These are phyloP conservation scores for Papilio polytes DNA, from an alignment of 1,140 invertebrate genomes.

Conservation along the genomic window DNA sequence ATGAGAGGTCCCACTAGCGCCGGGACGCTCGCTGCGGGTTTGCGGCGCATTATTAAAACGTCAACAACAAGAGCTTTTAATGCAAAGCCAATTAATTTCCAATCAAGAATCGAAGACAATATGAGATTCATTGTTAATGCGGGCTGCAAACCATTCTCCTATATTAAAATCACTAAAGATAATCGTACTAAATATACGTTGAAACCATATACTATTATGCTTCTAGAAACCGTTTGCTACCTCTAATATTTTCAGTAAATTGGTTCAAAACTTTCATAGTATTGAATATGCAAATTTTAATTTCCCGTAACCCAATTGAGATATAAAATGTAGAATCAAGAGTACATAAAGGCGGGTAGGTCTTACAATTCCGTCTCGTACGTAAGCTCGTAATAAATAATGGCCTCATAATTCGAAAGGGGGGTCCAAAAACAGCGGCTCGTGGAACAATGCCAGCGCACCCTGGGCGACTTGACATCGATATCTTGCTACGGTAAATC, in stretches of 20 bases:
- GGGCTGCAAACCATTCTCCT: not conserved
- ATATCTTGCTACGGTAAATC: not conserved
- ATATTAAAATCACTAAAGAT: too few relatives aligned
- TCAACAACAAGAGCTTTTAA: not conserved
- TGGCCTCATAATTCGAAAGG: slow-evolving; percentile 24
- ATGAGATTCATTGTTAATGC: not conserved
- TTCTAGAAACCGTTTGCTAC: not conserved
- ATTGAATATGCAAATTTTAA: slow-evolving; percentile 25
- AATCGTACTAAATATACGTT: too few relatives aligned
- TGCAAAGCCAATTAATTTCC: slow-evolving; percentile 27
- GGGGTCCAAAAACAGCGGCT: slow-evolving; percentile 23
- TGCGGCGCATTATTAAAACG: slow-evolving; percentile 29
- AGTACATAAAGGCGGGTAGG: slow-evolving; percentile 7
- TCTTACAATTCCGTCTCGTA: slow-evolving; percentile 30
- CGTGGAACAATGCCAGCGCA: slow-evolving; percentile 22
- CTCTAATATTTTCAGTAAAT: not conserved
- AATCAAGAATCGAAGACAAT: slow-evolving; percentile 11
- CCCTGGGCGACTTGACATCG: not conserved
- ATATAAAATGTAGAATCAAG: slow-evolving; percentile 16
- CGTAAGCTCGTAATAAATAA: slow-evolving; percentile 33
- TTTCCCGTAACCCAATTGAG: slow-evolving; percentile 9
- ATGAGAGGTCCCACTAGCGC: not conserved
- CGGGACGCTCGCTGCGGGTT: not conserved
- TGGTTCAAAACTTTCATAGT: slow-evolving; percentile 14
- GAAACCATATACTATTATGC: not conserved